Evolutionary conservation across 2,113 vertebrate species (phyloP).

Genomic region (Dascyllus trimaculatus): DNA sequence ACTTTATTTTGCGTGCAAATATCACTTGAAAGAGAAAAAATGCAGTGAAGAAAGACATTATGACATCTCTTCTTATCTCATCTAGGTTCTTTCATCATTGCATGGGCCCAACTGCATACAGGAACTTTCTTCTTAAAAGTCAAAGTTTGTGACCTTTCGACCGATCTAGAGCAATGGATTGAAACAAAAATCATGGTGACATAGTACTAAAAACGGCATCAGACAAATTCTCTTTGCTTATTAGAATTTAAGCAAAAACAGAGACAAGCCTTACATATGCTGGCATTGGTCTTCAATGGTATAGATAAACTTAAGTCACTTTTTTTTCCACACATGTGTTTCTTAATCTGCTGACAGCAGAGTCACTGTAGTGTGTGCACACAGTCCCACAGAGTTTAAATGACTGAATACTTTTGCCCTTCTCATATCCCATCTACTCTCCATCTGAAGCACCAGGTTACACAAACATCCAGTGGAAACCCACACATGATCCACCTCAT

Average conservation of each 20-base stretch:
- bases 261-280: background rate
- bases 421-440: conserved; percentile 35
- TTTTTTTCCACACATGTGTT: background rate
- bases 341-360: conserved; percentile 27
- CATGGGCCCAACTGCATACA: background rate
- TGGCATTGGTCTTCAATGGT: background rate
- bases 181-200: conserved; percentile 10
- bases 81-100: conserved; percentile 2
- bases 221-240: background rate
- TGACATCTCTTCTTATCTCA: background rate
- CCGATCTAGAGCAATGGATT: background rate
- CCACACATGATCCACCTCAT: conserved; percentile 6
- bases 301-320: background rate
- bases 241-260: background rate
- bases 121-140: background rate
- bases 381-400: conserved; percentile 21
- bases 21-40: background rate
- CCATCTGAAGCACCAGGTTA: conserved; percentile 32
- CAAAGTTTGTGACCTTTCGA: conserved; percentile 16
- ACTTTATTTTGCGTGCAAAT: too few species aligned
- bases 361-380: conserved; percentile 11
- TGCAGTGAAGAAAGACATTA: conserved; percentile 29
- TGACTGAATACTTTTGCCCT: conserved; percentile 47
- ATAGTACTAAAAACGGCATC: conserved; percentile 4
- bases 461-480: conserved; percentile 25